Evolutionary conservation across 2,797 vertebrate species (phyloP).

Genomic region (Tamandua tetradactyla): DNA sequence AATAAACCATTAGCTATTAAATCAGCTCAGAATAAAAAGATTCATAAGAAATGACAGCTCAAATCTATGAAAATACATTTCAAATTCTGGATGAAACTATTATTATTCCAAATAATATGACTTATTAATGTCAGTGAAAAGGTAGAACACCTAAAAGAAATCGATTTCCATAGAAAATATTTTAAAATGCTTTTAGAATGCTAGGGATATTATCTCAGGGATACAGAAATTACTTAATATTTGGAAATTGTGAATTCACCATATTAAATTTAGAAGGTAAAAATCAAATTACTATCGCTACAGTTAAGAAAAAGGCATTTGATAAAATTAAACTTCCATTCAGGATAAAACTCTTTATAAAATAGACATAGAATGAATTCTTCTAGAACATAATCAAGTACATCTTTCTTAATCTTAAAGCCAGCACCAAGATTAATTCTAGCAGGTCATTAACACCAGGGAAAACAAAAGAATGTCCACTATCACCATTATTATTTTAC

Average conservation of each 20-base stretch:
- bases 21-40: background rate
- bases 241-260: background rate
- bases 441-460: background rate
- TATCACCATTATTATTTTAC: background rate
- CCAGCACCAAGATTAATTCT: background rate
- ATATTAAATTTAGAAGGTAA: background rate
- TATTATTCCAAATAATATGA: background rate
- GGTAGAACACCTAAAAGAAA: background rate
- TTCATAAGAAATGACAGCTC: background rate
- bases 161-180: background rate
- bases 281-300: no score
- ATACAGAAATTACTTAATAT: background rate
- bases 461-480: background rate
- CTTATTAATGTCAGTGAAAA: background rate
- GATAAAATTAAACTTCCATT: no score
- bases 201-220: background rate
- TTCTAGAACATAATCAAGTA: background rate
- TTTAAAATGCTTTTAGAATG: background rate
- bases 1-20: slow-evolving; percentile 1
- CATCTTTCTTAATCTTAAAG: slow-evolving; percentile 5
- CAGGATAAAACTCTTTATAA: no score
- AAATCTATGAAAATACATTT: background rate
- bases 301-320: no score
- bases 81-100: background rate
- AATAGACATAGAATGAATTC: background rate